A percentile compares a stretch with the other conserved stretches of the same genome.
These are phyloP conservation scores for Helicorthomorpha holstii DNA, from an alignment of 1,140 invertebrate species.

Conservation along the genomic window DNA sequence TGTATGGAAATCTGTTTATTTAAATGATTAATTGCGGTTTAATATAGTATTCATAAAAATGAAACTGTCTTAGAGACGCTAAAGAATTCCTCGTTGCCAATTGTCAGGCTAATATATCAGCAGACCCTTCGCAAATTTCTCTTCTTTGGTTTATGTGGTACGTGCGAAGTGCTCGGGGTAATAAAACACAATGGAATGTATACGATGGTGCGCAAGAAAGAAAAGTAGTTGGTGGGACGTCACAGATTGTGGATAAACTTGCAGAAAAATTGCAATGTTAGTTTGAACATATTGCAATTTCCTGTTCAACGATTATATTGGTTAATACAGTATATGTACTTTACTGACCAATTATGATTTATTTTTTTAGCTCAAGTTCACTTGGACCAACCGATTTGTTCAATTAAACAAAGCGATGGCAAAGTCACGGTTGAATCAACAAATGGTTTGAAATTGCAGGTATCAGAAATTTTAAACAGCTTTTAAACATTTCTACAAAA, in stretches of 20 bases:
- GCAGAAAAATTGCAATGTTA: conserved; percentile 19
- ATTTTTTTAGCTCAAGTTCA: neutral
- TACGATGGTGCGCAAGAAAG: conserved; percentile 24
- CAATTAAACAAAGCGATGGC: conserved; percentile 11
- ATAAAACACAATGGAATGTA: conserved; percentile 19
- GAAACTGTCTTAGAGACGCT: conserved; percentile 3
- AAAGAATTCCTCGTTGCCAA: conserved; percentile 6
- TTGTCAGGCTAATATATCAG: conserved; percentile 17
- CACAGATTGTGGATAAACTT: conserved; percentile 23
- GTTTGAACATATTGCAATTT: no score
- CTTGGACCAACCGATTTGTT: conserved; percentile 9
- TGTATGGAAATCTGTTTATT: conserved; percentile 13
- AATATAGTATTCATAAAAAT: neutral
- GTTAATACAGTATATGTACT: no score
- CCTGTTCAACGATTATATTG: no score
- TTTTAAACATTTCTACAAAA: no score
- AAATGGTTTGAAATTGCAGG: conserved; percentile 13
- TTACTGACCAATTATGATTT: no score
- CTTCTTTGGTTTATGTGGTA: conserved; percentile 28
- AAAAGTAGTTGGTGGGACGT: conserved; percentile 25
- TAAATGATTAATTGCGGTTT: neutral
- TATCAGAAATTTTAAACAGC: no score
- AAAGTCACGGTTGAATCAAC: conserved; percentile 13
- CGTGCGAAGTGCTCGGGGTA: conserved; percentile 20
- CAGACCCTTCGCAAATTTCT: conserved; percentile 23